phyloP scores from a whole-genome alignment of 2,113 vertebrate genomes.

The Ascaphus truei region DNA sequence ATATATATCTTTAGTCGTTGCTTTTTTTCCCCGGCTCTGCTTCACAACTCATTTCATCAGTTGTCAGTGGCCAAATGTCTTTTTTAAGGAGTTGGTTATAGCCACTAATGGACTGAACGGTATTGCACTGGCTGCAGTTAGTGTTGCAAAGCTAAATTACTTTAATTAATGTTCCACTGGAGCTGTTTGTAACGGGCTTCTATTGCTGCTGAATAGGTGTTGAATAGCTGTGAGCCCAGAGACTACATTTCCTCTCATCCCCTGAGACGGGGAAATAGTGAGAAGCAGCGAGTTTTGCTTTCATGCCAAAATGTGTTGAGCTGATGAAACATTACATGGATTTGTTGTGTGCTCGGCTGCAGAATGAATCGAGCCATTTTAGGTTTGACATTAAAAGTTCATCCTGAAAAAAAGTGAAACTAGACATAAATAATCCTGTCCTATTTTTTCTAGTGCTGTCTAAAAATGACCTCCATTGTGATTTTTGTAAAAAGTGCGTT shows the following conservation, averaged over 20 bases:
- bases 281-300: not conserved
- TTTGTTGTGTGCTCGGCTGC: too few species aligned
- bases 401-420: too few species aligned
- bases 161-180: conserved; percentile 56
- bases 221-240: conserved; percentile 33
- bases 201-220: too few species aligned
- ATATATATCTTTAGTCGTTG: too few species aligned
- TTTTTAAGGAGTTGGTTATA: conserved; percentile 60
- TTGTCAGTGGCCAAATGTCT: conserved; percentile 52
- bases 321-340: not conserved
- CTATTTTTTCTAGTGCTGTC: too few species aligned
- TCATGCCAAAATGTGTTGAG: not conserved
- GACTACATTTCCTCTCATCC: conserved; percentile 40
- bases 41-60: conserved; percentile 58
- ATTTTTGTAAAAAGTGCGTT: too few species aligned
- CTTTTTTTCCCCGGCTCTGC: conserved; percentile 40
- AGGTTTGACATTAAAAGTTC: too few species aligned
- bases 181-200: conserved; percentile 47
- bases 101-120: conserved; percentile 56
- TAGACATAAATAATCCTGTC: too few species aligned
- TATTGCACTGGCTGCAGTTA: conserved; percentile 54
- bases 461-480: too few species aligned
- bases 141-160: conserved; percentile 56
- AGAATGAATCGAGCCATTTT: too few species aligned
- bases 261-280: conserved; percentile 2